A percentile compares a stretch with the other conserved stretches of the same genome.
Conservation (phyloP, 1,140 invertebrate species). For the Drosophila bocqueti region DNA sequence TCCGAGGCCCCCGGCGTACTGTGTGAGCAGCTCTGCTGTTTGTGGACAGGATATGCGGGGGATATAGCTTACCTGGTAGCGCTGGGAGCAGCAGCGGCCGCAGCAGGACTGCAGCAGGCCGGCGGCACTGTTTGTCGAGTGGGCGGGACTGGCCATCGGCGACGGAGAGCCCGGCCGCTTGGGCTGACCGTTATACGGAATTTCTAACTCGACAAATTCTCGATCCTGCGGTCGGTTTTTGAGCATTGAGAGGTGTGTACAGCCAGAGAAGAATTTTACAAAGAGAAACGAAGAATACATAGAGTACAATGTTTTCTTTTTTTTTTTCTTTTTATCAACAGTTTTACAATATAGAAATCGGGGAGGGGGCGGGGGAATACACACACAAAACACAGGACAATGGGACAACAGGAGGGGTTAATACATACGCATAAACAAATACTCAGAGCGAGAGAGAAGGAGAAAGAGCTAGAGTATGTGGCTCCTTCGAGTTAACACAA, state of each 20-base stretch:
- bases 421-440: slow-evolving; percentile 59
- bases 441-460: slow-evolving; percentile 35
- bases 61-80: slow-evolving; percentile 91
- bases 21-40: slow-evolving; percentile 3
- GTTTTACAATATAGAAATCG: slow-evolving; percentile 67
- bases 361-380: slow-evolving; percentile 7
- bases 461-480: slow-evolving; percentile 19
- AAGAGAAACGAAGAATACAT: slow-evolving; percentile 81
- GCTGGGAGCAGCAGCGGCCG: slow-evolving; percentile 93
- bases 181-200: slow-evolving; percentile 95
- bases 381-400: slow-evolving; percentile 55
- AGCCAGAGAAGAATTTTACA: slow-evolving; percentile 80
- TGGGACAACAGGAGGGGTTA: slow-evolving; percentile 19
- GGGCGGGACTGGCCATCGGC: slow-evolving; percentile 93
- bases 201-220: slow-evolving; percentile 98
- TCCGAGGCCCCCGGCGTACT: no score
- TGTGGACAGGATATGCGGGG: slow-evolving; percentile 23
- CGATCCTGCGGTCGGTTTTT: slow-evolving; percentile 90
- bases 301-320: slow-evolving; percentile 71
- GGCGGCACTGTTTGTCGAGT: slow-evolving; percentile 91
- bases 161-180: slow-evolving; percentile 95
- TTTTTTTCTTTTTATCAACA: slow-evolving; percentile 30
- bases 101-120: slow-evolving; percentile 93
- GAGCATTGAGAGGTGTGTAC: slow-evolving; percentile 72
- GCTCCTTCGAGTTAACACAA: slow-evolving; percentile 39